phyloP scores from a whole-genome alignment of 2,797 vertebrate species.

The Acropternis orthonyx region DNA sequence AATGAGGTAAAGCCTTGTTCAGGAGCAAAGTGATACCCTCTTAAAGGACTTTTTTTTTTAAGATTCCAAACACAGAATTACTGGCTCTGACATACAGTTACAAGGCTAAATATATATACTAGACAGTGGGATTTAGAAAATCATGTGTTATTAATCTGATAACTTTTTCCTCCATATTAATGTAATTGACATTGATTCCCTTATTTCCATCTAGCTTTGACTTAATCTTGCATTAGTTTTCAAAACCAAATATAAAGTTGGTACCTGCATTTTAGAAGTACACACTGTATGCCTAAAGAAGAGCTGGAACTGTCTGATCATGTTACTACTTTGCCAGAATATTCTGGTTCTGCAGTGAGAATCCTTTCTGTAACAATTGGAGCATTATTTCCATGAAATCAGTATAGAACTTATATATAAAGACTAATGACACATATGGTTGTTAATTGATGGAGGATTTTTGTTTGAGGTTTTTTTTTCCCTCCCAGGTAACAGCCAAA shows the following conservation, averaged over 20 bases:
- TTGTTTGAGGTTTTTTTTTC: not conserved
- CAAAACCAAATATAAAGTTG: not conserved
- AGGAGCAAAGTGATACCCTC: not conserved
- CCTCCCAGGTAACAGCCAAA: constrained; percentile 88
- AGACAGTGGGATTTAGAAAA: not conserved
- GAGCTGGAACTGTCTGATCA: not conserved
- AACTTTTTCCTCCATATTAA: not conserved
- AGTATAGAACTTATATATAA: not conserved
- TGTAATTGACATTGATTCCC: not conserved
- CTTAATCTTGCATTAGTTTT: not conserved
- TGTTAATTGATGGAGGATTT: rapidly evolving
- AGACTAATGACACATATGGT: not conserved
- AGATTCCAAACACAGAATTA: not conserved
- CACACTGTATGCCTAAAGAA: not conserved
- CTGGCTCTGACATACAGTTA: not conserved
- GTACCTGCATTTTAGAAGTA: not conserved
- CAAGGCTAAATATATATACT: not conserved
- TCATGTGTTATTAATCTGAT: not conserved
- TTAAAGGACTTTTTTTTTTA: not conserved
- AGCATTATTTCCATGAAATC: constrained; percentile 29
- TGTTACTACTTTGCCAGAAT: not conserved
- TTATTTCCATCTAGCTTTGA: not conserved
- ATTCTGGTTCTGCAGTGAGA: not conserved
- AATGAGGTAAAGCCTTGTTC: not conserved
- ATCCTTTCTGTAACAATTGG: not conserved